phyloP scores from a whole-genome alignment of 2,797 vertebrate genomes.

The Rhinichthys osculus region DNA sequence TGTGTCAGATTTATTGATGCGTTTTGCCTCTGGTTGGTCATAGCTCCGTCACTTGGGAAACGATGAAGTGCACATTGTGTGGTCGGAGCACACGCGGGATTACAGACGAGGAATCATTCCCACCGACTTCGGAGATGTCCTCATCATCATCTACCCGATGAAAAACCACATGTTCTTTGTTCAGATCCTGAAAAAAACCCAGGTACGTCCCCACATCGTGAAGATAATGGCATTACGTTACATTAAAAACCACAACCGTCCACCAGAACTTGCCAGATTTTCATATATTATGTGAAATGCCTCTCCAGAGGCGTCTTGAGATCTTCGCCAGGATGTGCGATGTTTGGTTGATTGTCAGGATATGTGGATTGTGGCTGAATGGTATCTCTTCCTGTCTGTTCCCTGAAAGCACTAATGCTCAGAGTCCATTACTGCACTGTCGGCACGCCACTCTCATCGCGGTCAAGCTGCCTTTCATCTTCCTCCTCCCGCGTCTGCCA shows the following conservation, averaged over 20 bases:
- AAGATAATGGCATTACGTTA: slow-evolving; percentile 46
- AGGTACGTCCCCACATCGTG: slow-evolving; percentile 77
- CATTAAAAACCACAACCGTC: slow-evolving; percentile 30
- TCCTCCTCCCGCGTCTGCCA: slow-evolving; percentile 50
- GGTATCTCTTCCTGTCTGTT: slow-evolving; percentile 49
- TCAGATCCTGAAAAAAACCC: slow-evolving; percentile 94
- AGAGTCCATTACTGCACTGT: slow-evolving; percentile 76
- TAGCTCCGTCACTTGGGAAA: slow-evolving; percentile 99
- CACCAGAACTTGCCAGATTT: slow-evolving; percentile 1
- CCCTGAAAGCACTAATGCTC: slow-evolving; percentile 51
- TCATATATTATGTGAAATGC: slow-evolving; percentile 33
- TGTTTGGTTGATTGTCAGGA: slow-evolving; percentile 42
- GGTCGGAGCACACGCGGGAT: slow-evolving; percentile 97
- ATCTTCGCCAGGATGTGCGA: slow-evolving; percentile 27
- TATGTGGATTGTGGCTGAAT: slow-evolving; percentile 38
- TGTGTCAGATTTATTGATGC: slow-evolving; percentile 60
- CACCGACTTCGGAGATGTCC: slow-evolving; percentile 96
- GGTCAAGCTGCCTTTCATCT: slow-evolving; percentile 78
- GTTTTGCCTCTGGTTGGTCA: slow-evolving; percentile 46
- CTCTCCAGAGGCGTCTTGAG: slow-evolving; percentile 39
- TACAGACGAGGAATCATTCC: slow-evolving; percentile 96
- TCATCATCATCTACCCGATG: slow-evolving; percentile 97
- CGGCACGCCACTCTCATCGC: slow-evolving; percentile 74
- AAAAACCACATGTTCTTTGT: slow-evolving; percentile 98
- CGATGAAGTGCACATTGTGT: slow-evolving; percentile 98